Evolutionary conservation across 2,113 vertebrate species (phyloP).

Genomic region (Dermatemys mawii): DNA sequence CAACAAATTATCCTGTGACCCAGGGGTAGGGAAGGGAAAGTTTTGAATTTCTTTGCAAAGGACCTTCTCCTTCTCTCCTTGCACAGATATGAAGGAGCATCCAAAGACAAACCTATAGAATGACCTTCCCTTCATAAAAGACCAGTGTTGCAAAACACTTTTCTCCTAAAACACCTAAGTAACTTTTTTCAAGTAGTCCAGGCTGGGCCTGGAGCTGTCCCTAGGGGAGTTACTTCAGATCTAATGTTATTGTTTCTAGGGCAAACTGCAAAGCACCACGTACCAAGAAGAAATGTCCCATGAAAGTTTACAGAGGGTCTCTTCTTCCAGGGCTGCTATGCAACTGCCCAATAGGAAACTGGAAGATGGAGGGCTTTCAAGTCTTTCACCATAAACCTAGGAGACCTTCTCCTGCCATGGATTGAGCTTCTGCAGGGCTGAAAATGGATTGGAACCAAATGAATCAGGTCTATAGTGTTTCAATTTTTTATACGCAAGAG

Average conservation of each 20-base stretch:
- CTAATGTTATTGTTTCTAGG: not conserved
- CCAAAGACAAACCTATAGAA: not conserved
- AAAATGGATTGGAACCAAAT: not conserved
- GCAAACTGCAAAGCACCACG: not conserved
- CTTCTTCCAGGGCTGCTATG: not conserved
- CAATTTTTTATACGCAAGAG: not conserved
- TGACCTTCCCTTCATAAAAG: not conserved
- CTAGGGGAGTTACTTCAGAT: not conserved
- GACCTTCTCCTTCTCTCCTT: no score
- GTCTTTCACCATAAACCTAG: not conserved
- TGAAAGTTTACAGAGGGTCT: not conserved
- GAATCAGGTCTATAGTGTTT: not conserved
- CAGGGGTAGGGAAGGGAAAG: not conserved
- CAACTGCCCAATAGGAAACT: not conserved
- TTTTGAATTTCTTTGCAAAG: not conserved
- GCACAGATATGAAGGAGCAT: not conserved
- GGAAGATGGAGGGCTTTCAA: not conserved
- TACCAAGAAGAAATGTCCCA: not conserved
- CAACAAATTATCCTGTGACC: not conserved
- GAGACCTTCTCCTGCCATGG: fast-evolving
- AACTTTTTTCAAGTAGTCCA: not conserved
- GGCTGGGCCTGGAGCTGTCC: not conserved
- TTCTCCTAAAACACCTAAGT: not conserved
- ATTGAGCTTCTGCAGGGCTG: fast-evolving
- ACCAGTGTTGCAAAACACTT: not conserved